A percentile compares a stretch with the other conserved stretches of the same genome.
These are phyloP conservation scores for Drosophila aff. DNA, from an alignment of 1,140 invertebrate species.

Conservation along the genomic window DNA sequence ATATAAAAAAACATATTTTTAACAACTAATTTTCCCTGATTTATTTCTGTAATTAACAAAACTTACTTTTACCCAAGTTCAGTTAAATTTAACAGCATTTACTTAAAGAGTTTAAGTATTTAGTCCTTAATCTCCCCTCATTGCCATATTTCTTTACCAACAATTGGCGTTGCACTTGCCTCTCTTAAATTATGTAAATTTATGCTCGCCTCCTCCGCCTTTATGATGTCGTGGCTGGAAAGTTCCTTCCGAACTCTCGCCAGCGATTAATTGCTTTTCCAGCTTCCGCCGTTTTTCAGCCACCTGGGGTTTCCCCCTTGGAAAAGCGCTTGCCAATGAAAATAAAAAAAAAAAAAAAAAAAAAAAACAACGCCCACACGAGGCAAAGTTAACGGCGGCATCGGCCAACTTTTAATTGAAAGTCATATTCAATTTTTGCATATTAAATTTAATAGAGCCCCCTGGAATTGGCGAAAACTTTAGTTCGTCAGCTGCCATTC, in stretches of 20 bases:
- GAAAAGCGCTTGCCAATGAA: slow-evolving; percentile 36
- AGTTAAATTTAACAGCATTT: neutral
- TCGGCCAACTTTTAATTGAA: slow-evolving; percentile 76
- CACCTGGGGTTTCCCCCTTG: slow-evolving; percentile 27
- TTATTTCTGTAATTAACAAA: neutral
- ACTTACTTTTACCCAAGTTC: no score
- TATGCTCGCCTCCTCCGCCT: slow-evolving; percentile 67
- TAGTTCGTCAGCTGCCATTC: slow-evolving; percentile 13
- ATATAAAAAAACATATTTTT: neutral
- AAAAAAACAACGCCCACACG: slow-evolving; percentile 32
- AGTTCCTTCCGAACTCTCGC: slow-evolving; percentile 29
- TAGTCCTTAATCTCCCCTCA: neutral
- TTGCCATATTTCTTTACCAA: slow-evolving; percentile 17
- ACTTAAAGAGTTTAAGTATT: neutral
- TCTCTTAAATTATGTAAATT: slow-evolving; percentile 70
- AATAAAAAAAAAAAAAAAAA: slow-evolving; percentile 20
- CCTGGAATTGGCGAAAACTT: slow-evolving; percentile 29
- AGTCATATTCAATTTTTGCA: slow-evolving; percentile 80
- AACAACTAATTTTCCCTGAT: no score
- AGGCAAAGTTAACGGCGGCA: slow-evolving; percentile 18
- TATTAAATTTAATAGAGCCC: slow-evolving; percentile 64
- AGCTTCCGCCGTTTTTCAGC: slow-evolving; percentile 28
- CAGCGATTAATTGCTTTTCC: slow-evolving; percentile 70
- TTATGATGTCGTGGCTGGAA: slow-evolving; percentile 20
- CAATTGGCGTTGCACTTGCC: slow-evolving; percentile 46